Base-by-base conservation (phyloP, 2,797 vertebrate species). In the Sebastes melanostomus region DNA sequence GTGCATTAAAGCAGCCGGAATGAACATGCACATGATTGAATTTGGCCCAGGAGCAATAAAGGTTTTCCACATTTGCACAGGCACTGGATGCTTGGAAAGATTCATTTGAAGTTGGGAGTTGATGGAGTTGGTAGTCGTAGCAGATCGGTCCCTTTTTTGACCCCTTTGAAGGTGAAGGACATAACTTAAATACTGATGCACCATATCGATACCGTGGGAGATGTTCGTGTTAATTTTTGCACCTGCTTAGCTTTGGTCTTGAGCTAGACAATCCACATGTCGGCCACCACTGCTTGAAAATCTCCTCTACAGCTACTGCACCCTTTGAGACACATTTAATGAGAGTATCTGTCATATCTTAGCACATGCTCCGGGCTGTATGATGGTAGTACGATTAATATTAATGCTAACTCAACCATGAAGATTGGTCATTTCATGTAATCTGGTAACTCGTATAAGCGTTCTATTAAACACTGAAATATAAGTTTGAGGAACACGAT, bases 11-110 rank as follows among this genome's bases (percentile, higher is more conserved):
- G 71, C 72, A 67, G 56, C 63, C 18, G 46, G 58, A 88, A 88
- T 76, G 82, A 91, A 86, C 82, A 60, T 77, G 71, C 67, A 81
- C 81, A 81, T 81, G 84, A 90, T 88, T 85, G 84, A 88, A 88
- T 90, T 85, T 78, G 73, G 77, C 80, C 85, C 50, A 2, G 66
- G 56, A 86, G 89, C 86, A 80, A 84, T 84, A 72, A 76, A 84
- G 85, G 86, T 89, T 89, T 81, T 55, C 66, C 66, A 78, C 65
- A 81, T 87, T 91, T 77, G 38, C 77, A 74, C 62, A 36, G 29
- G 62, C 36, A 46, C 71, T 4, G 68, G 27, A 67, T 60, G 65
- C 67, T 54, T 29, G 62, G 50, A 74, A 58, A 86, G 75, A 83
- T 83, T 80, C 4, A 91, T 91, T 86, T 89, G 66, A 88, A 90